Conservation (phyloP, 2,113 vertebrate genomes). For the Propithecus coquereli region DNA sequence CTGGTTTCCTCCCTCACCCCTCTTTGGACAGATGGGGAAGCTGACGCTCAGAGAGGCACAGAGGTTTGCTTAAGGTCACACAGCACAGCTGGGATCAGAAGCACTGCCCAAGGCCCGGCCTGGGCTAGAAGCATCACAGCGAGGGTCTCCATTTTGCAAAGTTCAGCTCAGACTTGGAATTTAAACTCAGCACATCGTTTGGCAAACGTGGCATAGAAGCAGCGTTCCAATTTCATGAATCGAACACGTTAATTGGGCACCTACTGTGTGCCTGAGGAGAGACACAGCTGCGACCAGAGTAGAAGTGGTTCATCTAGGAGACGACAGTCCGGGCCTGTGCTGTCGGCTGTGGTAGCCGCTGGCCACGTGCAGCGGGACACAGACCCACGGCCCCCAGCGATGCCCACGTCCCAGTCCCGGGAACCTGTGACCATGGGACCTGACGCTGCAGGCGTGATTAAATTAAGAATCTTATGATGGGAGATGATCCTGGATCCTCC, state of each 20-base stretch:
- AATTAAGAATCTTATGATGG: background rate
- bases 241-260: background rate
- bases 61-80: background rate
- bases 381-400: background rate
- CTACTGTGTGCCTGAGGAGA: background rate
- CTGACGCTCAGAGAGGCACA: background rate
- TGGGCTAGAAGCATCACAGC: background rate
- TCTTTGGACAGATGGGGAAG: background rate
- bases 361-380: background rate
- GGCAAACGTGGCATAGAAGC: background rate
- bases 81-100: background rate
- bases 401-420: background rate
- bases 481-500: background rate
- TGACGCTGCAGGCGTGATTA: background rate
- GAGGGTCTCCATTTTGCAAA: background rate
- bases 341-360: rapidly evolving
- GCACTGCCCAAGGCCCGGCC: background rate
- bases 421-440: background rate
- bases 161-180: background rate
- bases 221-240: background rate
- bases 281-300: background rate
- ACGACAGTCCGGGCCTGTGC: background rate
- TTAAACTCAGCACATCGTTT: background rate
- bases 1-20: background rate
- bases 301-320: background rate